Evolutionary conservation across 2,888 invertebrate genomes (phyloP), one percentile per base, ranked within the genome.

Genomic region (Hydrotaea diabolus): DNA sequence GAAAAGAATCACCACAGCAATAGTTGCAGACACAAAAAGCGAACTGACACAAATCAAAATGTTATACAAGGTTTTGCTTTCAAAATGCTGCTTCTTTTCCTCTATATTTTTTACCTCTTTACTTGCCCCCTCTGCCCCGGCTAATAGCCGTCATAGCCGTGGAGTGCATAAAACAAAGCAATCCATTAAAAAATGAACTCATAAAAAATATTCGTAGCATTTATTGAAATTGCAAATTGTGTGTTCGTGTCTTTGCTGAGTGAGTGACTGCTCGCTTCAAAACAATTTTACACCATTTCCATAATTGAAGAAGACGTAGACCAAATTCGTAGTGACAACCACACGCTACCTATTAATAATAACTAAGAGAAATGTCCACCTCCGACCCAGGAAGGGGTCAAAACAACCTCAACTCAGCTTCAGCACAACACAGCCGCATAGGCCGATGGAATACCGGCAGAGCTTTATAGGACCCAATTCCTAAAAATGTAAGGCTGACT

Each of bases 51-150:
- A 85, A 85, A 85, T 82, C 85, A 85, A 85, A 85, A 82, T 85
- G 85, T 85, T 85, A 77, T 74, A 85, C 85, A 85, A 82, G 85
- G 69, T 82, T 85, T 85, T 85, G 85, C 85, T 85, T 85, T 85
- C 85, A 85, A 82, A 74, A 13, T 46, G 46, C 69, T 11, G 19
- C 46, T 23, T 23, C 69, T 13, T 46, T 5, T 11, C 9, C 66
- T 39, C 21, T 17, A n/a, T n/a, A n/a, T 36, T 17, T 39, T 39
- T 2, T 59, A 15, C 11, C 59, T 15, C 59, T 13, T n/a, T 43
- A 1, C n/a, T n/a, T n/a, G 49, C n/a, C 49, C 49, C 43, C 43
- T 1, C 15, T 15, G 5, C 49, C 49, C n/a, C 13, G n/a, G 4
- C 3, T 49, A 49, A 49, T 49, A 15, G 49, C n/a, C n/a, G 2